Base-by-base conservation (phyloP, 2,113 vertebrate genomes). In the Anhinga rufa region DNA sequence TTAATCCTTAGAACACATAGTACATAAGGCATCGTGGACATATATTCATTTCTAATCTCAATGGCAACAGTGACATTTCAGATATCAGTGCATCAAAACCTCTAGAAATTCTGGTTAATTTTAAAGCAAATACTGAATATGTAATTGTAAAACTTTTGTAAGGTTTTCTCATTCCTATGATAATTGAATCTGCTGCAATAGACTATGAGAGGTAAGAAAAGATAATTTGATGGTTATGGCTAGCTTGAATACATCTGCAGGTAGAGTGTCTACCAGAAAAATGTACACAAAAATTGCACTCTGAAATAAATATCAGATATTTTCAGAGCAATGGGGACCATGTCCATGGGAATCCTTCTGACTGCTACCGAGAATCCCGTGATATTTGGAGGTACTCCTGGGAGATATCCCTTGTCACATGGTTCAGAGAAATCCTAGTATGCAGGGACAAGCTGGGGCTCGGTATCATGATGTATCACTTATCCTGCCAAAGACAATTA, bases 141-240 rank as follows among this genome's bases (percentile, higher is more conserved):
- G 9, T 24, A 52, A 55, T 42, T 88, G 17, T 42, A 86, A 86
- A 93, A 70, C 14, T 81, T 90, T 20, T 62, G 9, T 58, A 83
- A 77, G 28, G 2, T 78, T 92, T 93, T n/a, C 14, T 81, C 4
- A 55, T 78, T 92, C 51, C 60, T 70, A 2, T 66, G 17, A 57
- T 68, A 88, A 68, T 61, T 90, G n/a, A 68, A 74, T 57, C n/a
- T 77, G 3, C 12, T 72, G 8, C 8, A 82, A 44, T 26, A 72
- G 17, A 72, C 17, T 48, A 19, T 31, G 17, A 26, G 20, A 75
- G 14, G 4, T 55, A 60, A 61, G 90, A 77, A 31, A 38, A 8
- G 9, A 42, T 0, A 52, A 81, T 31, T 42, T 55, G 68, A 28
- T 69, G 9, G 2, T 52, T 86, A n/a, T 29, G 0, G 0, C 10